phyloP scores from a whole-genome alignment of 2,888 invertebrate genomes.

The Chouioia cunea region DNA sequence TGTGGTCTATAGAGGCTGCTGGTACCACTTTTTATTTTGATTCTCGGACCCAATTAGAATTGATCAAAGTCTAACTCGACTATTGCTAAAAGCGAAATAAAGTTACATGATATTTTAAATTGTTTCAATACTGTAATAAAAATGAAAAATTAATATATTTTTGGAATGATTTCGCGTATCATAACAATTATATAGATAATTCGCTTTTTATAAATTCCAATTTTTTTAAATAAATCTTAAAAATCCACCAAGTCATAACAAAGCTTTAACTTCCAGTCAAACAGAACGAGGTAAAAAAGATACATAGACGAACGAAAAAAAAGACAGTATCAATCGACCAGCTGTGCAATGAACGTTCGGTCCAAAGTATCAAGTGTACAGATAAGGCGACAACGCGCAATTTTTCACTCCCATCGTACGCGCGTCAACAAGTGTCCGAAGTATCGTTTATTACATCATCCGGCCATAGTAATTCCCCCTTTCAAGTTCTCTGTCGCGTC shows the following conservation, averaged over 20 bases:
- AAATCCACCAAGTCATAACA: no score
- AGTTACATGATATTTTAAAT: no score
- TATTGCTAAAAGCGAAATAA: no score
- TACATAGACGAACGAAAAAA: no score
- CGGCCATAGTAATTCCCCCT: constrained; percentile 31
- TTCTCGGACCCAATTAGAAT: constrained; percentile 21
- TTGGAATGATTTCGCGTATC: no score
- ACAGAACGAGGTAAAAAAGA: no score
- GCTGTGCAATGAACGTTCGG: constrained; percentile 7
- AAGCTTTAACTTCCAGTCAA: no score
- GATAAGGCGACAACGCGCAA: constrained; percentile 17
- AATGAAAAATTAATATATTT: no score
- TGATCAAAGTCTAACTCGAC: constrained; percentile 20
- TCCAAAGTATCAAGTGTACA: constrained; percentile 28
- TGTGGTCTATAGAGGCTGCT: constrained; percentile 20
- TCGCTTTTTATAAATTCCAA: no score
- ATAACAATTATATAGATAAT: no score
- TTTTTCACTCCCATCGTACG: background rate
- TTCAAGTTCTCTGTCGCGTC: constrained; percentile 45
- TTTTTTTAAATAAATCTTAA: no score
- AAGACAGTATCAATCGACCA: background rate
- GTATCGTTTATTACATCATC: constrained; percentile 38
- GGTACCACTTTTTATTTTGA: constrained; percentile 35
- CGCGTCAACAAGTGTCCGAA: constrained; percentile 29
- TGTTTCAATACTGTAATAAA: no score